A percentile compares a stretch with the other conserved stretches of the same genome.
Evolutionary conservation across 2,113 vertebrate species (phyloP).

Genomic region (Gallinago media): DNA sequence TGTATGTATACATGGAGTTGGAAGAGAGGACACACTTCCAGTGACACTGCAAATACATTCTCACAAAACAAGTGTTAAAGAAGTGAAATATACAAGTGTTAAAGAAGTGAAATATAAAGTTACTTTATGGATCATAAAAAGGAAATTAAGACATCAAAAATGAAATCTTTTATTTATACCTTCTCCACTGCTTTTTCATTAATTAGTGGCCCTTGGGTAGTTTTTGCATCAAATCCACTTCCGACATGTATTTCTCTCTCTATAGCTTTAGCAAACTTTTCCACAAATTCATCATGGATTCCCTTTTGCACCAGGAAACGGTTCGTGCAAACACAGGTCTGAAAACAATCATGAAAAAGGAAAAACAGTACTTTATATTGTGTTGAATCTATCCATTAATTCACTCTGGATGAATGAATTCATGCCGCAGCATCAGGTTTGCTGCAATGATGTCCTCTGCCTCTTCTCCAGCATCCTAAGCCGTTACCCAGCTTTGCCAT

Average conservation of each 20-base stretch:
- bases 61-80: background rate
- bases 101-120: background rate
- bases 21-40: background rate
- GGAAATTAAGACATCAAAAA: background rate
- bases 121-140: background rate
- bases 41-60: background rate
- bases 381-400: background rate
- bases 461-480: background rate
- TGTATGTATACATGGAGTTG: background rate
- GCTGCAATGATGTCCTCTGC: background rate
- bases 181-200: constrained; percentile 91
- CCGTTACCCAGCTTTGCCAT: background rate
- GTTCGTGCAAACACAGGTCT: constrained; percentile 97
- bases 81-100: background rate
- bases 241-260: constrained; percentile 83
- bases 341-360: background rate
- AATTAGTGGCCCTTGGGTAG: constrained; percentile 94
- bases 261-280: constrained; percentile 86
- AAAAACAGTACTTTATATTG: background rate
- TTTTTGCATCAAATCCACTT: constrained; percentile 87
- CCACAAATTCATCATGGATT: constrained; percentile 89
- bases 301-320: constrained; percentile 92
- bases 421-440: background rate
- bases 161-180: constrained; percentile 66
- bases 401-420: background rate